These are phyloP conservation scores for Odocoileus virginianus DNA, from an alignment of 2,113 vertebrate species.

Conservation along the genomic window DNA sequence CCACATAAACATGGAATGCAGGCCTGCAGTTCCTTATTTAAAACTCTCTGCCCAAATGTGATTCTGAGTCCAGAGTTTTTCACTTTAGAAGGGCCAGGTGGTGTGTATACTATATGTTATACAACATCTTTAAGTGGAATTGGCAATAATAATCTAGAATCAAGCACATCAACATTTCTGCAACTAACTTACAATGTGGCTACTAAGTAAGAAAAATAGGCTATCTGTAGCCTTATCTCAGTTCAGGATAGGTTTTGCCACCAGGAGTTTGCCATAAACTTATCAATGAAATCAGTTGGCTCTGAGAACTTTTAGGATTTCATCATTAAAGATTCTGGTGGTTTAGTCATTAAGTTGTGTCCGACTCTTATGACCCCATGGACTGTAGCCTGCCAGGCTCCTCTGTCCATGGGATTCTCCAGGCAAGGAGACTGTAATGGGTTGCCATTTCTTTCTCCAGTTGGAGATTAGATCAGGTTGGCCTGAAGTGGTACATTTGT, in stretches of 20 bases:
- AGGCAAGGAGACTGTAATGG: background rate
- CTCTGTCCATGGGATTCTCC: background rate
- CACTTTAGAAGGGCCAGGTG: background rate
- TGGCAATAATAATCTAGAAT: background rate
- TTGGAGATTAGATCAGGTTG: background rate
- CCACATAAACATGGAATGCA: background rate
- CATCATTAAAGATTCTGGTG: background rate
- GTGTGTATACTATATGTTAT: background rate
- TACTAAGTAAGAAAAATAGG: background rate
- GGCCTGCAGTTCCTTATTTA: background rate
- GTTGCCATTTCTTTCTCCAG: background rate
- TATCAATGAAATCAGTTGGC: background rate
- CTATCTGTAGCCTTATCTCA: background rate
- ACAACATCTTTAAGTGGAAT: fast-evolving
- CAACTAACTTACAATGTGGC: background rate
- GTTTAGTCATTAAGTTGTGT: background rate
- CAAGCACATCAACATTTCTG: background rate
- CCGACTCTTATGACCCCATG: background rate
- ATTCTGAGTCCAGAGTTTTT: background rate
- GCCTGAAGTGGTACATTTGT: background rate
- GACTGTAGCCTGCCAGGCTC: background rate
- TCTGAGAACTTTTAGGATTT: background rate
- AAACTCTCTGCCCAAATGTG: background rate
- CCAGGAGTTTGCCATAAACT: background rate
- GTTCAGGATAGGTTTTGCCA: background rate